A percentile compares a stretch with the other conserved stretches of the same genome.
Evolutionary conservation across 1,140 invertebrate species (phyloP).

Genomic region (Meloidogyne floridensis): DNA sequence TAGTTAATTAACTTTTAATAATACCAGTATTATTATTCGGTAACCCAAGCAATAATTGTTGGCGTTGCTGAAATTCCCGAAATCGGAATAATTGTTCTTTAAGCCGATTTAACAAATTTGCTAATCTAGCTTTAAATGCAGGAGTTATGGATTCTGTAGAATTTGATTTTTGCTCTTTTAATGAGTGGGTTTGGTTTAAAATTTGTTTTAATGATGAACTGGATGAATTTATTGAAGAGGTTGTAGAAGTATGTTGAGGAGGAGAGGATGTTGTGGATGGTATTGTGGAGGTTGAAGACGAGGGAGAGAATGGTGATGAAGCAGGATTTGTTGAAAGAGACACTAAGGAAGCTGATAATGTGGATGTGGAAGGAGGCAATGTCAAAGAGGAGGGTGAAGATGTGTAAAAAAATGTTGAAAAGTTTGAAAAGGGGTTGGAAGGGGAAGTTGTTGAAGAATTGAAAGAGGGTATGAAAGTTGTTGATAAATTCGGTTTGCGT

Average conservation of each 20-base stretch:
- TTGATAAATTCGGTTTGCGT: too few relatives aligned
- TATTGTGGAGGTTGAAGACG: too few relatives aligned
- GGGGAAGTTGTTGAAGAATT: too few relatives aligned
- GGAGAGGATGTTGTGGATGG: too few relatives aligned
- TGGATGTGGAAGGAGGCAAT: neutral
- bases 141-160: neutral
- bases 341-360: neutral
- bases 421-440: too few relatives aligned
- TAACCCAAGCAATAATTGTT: neutral
- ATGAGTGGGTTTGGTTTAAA: neutral
- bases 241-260: neutral
- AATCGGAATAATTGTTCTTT: conserved; percentile 26
- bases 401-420: neutral
- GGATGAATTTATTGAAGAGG: neutral
- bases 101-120: conserved; percentile 23
- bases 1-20: neutral
- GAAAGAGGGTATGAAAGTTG: too few relatives aligned
- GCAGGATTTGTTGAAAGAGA: too few relatives aligned
- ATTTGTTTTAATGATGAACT: neutral
- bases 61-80: conserved; percentile 12
- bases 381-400: neutral
- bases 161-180: neutral
- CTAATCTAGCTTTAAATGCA: conserved; percentile 20
- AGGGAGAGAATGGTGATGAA: neutral
- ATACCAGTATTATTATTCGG: neutral